phyloP scores from a whole-genome alignment of 2,113 vertebrate species.

The Mormyrus iriodes region DNA sequence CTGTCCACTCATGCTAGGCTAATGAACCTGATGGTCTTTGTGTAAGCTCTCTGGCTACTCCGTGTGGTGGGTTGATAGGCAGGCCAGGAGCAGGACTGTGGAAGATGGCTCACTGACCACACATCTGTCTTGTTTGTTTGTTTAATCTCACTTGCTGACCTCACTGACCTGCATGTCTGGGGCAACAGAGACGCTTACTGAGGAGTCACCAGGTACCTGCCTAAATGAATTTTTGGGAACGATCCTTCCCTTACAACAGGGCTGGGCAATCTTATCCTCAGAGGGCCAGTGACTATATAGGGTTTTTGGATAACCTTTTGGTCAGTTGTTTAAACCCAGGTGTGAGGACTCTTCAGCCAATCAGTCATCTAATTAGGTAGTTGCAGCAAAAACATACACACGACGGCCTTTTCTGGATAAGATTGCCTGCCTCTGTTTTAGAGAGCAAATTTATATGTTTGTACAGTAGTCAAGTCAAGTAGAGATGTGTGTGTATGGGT shows the following conservation, averaged over 20 bases:
- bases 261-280: background rate
- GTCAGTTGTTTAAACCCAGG: background rate
- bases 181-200: background rate
- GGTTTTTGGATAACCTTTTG: background rate
- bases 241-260: background rate
- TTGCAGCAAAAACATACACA: background rate
- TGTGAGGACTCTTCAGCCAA: background rate
- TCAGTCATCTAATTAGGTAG: background rate
- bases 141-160: conserved; percentile 54
- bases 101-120: conserved; percentile 49
- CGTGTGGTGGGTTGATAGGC: conserved; percentile 70
- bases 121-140: conserved; percentile 26
- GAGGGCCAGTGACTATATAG: background rate
- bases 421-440: background rate
- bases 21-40: conserved; percentile 90
- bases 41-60: conserved; percentile 79
- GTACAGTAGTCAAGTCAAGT: no score
- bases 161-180: conserved; percentile 62
- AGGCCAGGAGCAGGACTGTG: conserved; percentile 80
- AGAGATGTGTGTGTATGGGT: background rate
- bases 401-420: background rate
- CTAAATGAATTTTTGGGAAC: background rate
- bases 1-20: conserved; percentile 72
- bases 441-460: background rate
- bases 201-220: background rate